These are phyloP conservation scores for Meteorus colon DNA, from an alignment of 2,888 invertebrate species.

Conservation along the genomic window DNA sequence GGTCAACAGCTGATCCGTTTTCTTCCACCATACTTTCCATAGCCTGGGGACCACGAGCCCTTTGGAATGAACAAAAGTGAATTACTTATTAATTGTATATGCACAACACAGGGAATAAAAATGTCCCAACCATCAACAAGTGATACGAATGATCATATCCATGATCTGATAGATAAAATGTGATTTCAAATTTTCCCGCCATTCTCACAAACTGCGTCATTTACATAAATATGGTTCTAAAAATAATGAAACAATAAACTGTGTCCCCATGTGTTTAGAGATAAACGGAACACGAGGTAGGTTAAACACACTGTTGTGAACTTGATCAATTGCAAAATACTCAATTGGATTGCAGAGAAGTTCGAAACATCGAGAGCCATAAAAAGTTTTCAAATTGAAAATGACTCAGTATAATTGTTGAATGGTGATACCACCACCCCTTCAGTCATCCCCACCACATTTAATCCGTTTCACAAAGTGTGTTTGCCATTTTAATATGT, in stretches of 20 bases:
- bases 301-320: conserved; percentile 43
- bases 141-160: background rate
- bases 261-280: conserved; percentile 39
- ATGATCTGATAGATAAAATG: conserved; percentile 11
- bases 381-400: background rate
- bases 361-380: background rate
- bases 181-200: conserved; percentile 40
- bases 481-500: conserved; percentile 8
- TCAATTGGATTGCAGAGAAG: background rate
- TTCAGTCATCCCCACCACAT: background rate
- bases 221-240: conserved; percentile 67
- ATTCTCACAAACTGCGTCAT: conserved; percentile 63
- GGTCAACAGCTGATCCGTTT: conserved; percentile 82
- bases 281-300: conserved; percentile 14
- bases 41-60: conserved; percentile 79
- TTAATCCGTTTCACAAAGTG: background rate
- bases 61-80: conserved; percentile 71
- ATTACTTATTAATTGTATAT: too few species aligned
- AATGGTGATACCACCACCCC: background rate
- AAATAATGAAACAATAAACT: conserved; percentile 65
- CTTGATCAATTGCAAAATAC: conserved; percentile 19
- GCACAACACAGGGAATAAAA: too few species aligned
- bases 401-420: background rate
- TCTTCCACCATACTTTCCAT: conserved; percentile 97
- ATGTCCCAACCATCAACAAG: background rate